A percentile compares a stretch with the other conserved stretches of the same genome.
phyloP scores from a whole-genome alignment of 2,113 vertebrate genomes.

The Mirza zaza region DNA sequence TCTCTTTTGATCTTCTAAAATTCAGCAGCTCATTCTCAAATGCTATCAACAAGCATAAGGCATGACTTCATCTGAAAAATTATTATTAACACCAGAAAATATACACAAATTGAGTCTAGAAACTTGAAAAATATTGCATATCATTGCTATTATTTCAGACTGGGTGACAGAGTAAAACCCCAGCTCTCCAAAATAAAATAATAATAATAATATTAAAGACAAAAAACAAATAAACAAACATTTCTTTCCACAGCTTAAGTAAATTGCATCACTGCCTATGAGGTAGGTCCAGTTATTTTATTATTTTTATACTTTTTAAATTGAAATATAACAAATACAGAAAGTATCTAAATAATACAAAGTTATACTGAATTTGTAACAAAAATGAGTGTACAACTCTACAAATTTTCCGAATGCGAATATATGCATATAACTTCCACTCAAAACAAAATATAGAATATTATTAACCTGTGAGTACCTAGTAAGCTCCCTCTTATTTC shows the following conservation, averaged over 20 bases:
- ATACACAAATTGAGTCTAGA: neutral
- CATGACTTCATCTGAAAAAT: neutral
- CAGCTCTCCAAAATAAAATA: neutral
- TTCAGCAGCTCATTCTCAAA: neutral
- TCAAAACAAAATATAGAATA: neutral
- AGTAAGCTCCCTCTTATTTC: neutral
- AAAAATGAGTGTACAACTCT: neutral
- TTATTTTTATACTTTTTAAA: neutral
- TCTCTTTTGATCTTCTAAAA: neutral
- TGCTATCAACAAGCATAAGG: neutral
- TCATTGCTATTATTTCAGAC: neutral
- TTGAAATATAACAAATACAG: neutral
- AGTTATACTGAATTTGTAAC: neutral
- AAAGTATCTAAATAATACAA: neutral
- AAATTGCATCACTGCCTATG: neutral
- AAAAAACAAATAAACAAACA: neutral
- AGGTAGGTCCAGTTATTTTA: neutral
- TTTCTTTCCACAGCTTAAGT: neutral
- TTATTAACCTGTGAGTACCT: neutral
- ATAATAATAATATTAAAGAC: neutral
- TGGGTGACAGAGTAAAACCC: too few species aligned
- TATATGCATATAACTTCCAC: neutral
- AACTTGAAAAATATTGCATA: neutral
- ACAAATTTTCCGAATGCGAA: neutral
- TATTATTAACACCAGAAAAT: neutral